Conservation (phyloP, 2,888 invertebrate species). For the Drosophila ezoana region DNA sequence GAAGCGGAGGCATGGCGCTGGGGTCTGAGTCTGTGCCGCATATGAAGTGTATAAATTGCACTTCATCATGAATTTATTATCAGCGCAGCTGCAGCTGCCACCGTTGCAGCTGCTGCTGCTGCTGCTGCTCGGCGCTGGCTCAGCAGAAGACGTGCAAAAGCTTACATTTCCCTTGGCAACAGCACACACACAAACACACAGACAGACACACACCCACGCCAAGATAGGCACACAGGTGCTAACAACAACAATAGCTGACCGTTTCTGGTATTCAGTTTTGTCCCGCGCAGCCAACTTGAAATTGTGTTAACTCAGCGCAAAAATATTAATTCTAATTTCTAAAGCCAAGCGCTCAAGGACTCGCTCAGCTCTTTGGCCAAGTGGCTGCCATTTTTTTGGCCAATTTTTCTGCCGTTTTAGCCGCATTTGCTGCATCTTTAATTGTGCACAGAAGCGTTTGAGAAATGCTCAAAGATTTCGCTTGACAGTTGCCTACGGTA, state of each 20-base stretch:
- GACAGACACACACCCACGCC: slow-evolving; percentile 16
- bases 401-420: slow-evolving; percentile 16
- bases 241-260: slow-evolving; percentile 60
- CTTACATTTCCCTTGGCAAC: slow-evolving; percentile 40
- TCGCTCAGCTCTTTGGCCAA: slow-evolving; percentile 26
- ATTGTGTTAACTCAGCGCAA: slow-evolving; percentile 71
- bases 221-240: slow-evolving; percentile 30
- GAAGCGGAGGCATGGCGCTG: no score
- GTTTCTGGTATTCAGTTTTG: slow-evolving; percentile 56
- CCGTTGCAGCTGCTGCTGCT: slow-evolving; percentile 44
- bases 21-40: slow-evolving; percentile 41
- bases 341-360: slow-evolving; percentile 40
- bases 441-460: slow-evolving; percentile 48
- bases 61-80: slow-evolving; percentile 81
- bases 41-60: slow-evolving; percentile 80
- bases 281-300: slow-evolving; percentile 75
- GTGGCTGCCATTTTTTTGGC: slow-evolving; percentile 40
- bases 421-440: slow-evolving; percentile 63
- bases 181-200: slow-evolving; percentile 22
- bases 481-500: slow-evolving; percentile 34
- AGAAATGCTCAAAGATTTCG: slow-evolving; percentile 41
- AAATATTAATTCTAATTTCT: slow-evolving; percentile 78
- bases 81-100: slow-evolving; percentile 76
- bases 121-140: slow-evolving; percentile 53
- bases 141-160: slow-evolving; percentile 71